Percentiles rank a stretch among this genome's conserved stretches.
phyloP scores from a whole-genome alignment of 2,797 vertebrate species.

The Acanthurus lineatus region DNA sequence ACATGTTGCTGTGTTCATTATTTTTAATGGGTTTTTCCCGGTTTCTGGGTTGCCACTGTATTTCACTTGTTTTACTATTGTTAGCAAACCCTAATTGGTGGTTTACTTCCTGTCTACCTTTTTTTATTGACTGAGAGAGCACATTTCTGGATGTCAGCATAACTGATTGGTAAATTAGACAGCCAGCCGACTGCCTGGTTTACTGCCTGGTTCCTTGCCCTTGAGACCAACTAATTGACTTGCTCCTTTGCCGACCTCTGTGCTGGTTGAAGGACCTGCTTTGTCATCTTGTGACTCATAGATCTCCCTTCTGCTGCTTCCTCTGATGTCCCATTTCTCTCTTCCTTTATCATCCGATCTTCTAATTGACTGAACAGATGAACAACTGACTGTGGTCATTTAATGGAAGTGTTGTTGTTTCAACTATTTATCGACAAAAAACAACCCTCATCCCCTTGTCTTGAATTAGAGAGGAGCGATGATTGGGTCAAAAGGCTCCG shows the following conservation, averaged over 20 bases:
- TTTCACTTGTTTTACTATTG: background rate
- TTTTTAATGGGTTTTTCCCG: background rate
- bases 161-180: constrained; percentile 33
- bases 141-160: constrained; percentile 23
- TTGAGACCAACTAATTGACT: constrained; percentile 28
- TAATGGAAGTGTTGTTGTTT: background rate
- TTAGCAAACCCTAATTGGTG: background rate
- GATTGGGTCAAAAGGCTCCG: constrained; percentile 34
- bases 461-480: constrained; percentile 31
- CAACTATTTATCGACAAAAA: background rate
- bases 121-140: constrained; percentile 22
- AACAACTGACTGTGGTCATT: background rate
- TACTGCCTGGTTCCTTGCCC: constrained; percentile 22
- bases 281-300: background rate
- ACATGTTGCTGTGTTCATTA: background rate
- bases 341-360: background rate
- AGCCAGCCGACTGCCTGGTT: constrained; percentile 7
- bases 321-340: background rate
- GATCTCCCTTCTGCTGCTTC: background rate
- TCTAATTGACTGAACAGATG: background rate
- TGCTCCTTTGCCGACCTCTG: constrained; percentile 4
- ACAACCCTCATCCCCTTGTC: constrained; percentile 15
- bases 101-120: constrained; percentile 6
- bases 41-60: background rate
- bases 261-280: constrained; percentile 5